phyloP scores from a whole-genome alignment of 2,797 vertebrate species.

The Liasis olivaceus region DNA sequence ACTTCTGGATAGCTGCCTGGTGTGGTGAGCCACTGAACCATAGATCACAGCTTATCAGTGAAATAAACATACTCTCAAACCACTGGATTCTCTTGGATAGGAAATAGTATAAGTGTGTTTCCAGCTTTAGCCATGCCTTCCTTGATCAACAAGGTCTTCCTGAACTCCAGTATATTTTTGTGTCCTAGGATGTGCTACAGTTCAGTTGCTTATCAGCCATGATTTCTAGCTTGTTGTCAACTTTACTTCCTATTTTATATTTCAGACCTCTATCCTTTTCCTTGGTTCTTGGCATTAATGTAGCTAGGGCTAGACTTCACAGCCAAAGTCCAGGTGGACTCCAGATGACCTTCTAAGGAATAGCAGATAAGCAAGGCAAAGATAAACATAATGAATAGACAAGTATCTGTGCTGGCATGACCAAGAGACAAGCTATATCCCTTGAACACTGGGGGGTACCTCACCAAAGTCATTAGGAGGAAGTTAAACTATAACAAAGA shows the following conservation, averaged over 20 bases:
- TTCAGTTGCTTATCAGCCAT: background rate
- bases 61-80: background rate
- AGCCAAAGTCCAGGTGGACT: background rate
- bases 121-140: background rate
- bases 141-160: background rate
- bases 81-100: background rate
- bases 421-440: background rate
- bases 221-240: background rate
- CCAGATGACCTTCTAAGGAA: background rate
- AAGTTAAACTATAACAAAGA: background rate
- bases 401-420: background rate
- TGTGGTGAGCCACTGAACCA: background rate
- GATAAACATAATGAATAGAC: background rate
- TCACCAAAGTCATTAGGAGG: background rate
- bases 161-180: background rate
- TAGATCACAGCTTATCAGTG: background rate
- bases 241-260: background rate
- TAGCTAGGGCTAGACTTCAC: background rate
- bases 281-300: background rate
- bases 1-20: background rate
- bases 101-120: background rate
- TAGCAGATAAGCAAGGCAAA: background rate
- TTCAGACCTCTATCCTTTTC: background rate
- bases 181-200: background rate
- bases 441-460: background rate